Base-by-base conservation (phyloP, 2,113 vertebrate species). In the Stigmatopora nigra region DNA sequence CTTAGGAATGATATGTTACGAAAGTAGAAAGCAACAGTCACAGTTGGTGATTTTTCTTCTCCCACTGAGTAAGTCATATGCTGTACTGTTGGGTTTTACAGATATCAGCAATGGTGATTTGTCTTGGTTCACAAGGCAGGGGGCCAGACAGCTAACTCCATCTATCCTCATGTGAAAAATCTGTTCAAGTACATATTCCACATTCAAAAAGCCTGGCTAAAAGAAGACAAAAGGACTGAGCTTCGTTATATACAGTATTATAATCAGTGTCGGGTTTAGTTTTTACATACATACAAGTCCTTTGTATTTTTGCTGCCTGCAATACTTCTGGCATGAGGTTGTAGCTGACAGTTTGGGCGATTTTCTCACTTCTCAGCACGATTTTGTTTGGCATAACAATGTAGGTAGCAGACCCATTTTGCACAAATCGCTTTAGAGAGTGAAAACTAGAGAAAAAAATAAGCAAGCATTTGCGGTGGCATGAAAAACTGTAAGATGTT, bases 161-260 rank as follows among this genome's bases (percentile, higher is more conserved):
- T 3, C 60, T 60, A 14, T 12, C 58, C 41, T 44, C 13, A 58
- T 38, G 60, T 63, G 45, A 67, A 57, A 56, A 11, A 70, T 58
- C 38, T 17, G 16, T 49, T 49, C 16, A 49, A 17, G 48, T n/a
- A 49, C 48, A 49, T 49, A 49, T 17, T n/a, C 48, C 48, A 17
- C n/a, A n/a, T 48, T 48, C 48, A 8, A n/a, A 16, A 49, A 49
- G 47, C 47, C 16, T 8, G 22, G 57, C 74, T 46, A 81, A 70
- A 76, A 58, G 83, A 78, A 73, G 45, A 70, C 65, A 78, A 69
- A 64, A 74, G 78, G 69, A 78, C 66, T 61, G 16, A 67, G 65
- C 45, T 1, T 41, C 5, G 9, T 41, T 7, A 41, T 41, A 41
- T 41, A 41, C 38, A 41, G 38, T 41, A 41, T 31, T 31, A 31